phyloP scores from a whole-genome alignment of 1,140 invertebrate genomes.

The Cotesia chilonis region DNA sequence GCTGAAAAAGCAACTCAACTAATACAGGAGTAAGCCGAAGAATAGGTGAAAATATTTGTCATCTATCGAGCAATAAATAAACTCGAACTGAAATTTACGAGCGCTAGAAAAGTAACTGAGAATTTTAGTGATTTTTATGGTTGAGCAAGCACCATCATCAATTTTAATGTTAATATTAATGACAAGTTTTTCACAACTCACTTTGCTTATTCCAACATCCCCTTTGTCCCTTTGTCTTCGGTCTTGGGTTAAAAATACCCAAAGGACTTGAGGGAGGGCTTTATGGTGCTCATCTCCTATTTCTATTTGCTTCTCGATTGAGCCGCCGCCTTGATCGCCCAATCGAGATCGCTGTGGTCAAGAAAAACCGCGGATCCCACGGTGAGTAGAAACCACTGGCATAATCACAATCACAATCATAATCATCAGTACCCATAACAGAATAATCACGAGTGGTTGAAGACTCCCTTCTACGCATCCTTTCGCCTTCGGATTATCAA shows the following conservation, averaged over 20 bases:
- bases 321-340: conserved; percentile 5
- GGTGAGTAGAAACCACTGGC: conserved; percentile 29
- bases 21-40: not conserved
- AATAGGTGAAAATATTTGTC: conserved; percentile 6
- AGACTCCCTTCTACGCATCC: conserved; percentile 3
- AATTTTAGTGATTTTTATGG: too few relatives aligned
- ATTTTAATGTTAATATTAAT: too few relatives aligned
- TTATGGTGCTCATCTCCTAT: conserved; percentile 12
- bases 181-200: too few relatives aligned
- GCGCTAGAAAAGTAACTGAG: too few relatives aligned
- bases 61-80: too few relatives aligned
- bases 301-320: conserved; percentile 14
- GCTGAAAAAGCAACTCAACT: too few relatives aligned
- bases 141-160: too few relatives aligned
- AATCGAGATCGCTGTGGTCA: conserved; percentile 21
- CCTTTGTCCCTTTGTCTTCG: too few relatives aligned
- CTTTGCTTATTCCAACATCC: too few relatives aligned
- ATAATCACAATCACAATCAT: conserved; percentile 27
- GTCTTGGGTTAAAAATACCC: too few relatives aligned
- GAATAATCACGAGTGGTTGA: conserved; percentile 1
- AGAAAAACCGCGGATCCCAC: conserved; percentile 40
- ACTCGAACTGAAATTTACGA: too few relatives aligned
- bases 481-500: conserved; percentile 13
- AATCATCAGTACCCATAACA: not conserved
- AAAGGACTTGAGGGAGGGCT: not conserved